Evolutionary conservation across 1,140 invertebrate species (phyloP).

Genomic region (Orius insidiosus): DNA sequence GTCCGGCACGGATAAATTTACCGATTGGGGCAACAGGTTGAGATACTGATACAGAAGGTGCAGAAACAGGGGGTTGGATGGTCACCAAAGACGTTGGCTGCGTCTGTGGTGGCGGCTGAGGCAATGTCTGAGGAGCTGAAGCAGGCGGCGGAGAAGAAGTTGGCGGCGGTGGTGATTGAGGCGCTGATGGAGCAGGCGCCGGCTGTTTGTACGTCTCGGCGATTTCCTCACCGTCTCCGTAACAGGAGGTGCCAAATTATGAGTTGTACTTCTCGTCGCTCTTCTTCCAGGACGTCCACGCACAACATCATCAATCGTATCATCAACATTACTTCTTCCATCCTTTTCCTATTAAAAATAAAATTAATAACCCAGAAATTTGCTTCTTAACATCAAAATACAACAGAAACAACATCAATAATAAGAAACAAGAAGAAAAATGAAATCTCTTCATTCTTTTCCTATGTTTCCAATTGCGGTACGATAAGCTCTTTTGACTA

Average conservation of each 20-base stretch:
- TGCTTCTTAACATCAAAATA: no score
- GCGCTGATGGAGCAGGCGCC: slow-evolving; percentile 27
- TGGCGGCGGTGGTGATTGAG: slow-evolving; percentile 3
- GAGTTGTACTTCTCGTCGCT: slow-evolving; percentile 19
- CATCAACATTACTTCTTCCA: slow-evolving; percentile 53
- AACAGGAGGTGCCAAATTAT: slow-evolving; percentile 2
- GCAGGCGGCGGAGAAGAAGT: background rate
- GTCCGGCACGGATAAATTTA: background rate
- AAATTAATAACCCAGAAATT: no score
- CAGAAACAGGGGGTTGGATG: slow-evolving; percentile 13
- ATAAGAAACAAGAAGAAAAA: no score
- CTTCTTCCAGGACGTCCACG: slow-evolving; percentile 22
- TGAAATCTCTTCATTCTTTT: no score
- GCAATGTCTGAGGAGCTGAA: slow-evolving; percentile 2
- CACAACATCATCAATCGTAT: slow-evolving; percentile 65
- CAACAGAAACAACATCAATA: no score
- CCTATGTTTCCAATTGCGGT: no score
- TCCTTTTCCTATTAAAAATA: slow-evolving; percentile 42
- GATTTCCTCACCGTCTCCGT: slow-evolving; percentile 17
- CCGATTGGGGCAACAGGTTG: slow-evolving; percentile 13
- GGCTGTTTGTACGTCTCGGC: slow-evolving; percentile 17
- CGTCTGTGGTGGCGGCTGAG: slow-evolving; percentile 11
- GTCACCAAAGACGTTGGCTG: slow-evolving; percentile 14
- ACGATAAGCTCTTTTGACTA: no score
- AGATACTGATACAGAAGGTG: slow-evolving; percentile 17